A percentile compares a stretch with the other conserved stretches of the same genome.
phyloP scores from a whole-genome alignment of 2,797 vertebrate species.

The Morelia viridis region DNA sequence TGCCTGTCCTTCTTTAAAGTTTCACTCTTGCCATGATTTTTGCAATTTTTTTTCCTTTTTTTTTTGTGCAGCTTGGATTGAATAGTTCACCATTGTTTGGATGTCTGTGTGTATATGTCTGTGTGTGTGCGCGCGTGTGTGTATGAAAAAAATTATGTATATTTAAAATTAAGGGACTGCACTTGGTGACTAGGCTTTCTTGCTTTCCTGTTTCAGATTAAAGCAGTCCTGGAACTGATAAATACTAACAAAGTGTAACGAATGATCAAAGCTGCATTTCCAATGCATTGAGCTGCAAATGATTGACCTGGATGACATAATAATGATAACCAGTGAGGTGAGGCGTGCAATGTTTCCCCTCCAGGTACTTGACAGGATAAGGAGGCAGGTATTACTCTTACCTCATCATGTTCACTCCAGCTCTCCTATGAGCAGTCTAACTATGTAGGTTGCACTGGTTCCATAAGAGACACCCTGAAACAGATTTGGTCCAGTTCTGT shows the following conservation, averaged over 20 bases:
- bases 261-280: slow-evolving; percentile 80
- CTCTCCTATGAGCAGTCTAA: slow-evolving; percentile 35
- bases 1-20: background rate
- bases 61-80: slow-evolving; percentile 36
- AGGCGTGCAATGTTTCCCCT: slow-evolving; percentile 66
- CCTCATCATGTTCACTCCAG: slow-evolving; percentile 58
- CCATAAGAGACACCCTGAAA: slow-evolving; percentile 45
- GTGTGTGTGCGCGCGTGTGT: slow-evolving; percentile 9
- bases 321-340: slow-evolving; percentile 75
- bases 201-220: slow-evolving; percentile 78
- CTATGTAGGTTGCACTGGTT: slow-evolving; percentile 26
- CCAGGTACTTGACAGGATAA: slow-evolving; percentile 62
- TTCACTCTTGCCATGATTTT: background rate
- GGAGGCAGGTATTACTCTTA: slow-evolving; percentile 60
- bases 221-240: slow-evolving; percentile 75
- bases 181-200: slow-evolving; percentile 65
- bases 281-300: slow-evolving; percentile 67
- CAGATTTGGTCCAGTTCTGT: slow-evolving; percentile 29
- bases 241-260: slow-evolving; percentile 80
- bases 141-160: slow-evolving; percentile 63
- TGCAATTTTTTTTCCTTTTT: slow-evolving; percentile 18
- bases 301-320: slow-evolving; percentile 79
- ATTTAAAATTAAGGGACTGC: slow-evolving; percentile 43
- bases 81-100: slow-evolving; percentile 50
- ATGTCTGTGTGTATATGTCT: background rate